Conservation (phyloP, 2,888 invertebrate genomes). For the Azorinus chamasolen region DNA sequence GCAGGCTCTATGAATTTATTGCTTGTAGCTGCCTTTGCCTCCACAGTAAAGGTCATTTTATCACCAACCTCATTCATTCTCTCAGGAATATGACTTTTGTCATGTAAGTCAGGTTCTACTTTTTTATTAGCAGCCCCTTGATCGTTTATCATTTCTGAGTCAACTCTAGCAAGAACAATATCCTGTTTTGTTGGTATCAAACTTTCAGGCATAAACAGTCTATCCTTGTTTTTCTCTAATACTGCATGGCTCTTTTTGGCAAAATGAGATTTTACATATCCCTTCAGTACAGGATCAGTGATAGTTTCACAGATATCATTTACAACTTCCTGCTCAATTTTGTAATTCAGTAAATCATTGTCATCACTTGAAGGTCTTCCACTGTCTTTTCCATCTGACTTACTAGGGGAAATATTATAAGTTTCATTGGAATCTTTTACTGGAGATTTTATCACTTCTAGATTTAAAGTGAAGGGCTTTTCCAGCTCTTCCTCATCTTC, state of each 20-base stretch:
- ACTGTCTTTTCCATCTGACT: slow-evolving; percentile 72
- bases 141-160: too few species aligned
- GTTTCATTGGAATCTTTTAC: slow-evolving; percentile 32
- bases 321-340: slow-evolving; percentile 70
- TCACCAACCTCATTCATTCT: too few species aligned
- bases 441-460: slow-evolving; percentile 41
- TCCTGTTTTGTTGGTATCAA: too few species aligned
- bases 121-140: too few species aligned
- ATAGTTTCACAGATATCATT: slow-evolving; percentile 74
- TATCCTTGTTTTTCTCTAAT: not conserved
- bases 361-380: slow-evolving; percentile 75
- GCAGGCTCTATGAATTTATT: too few species aligned
- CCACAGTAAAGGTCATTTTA: too few species aligned
- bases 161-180: too few species aligned
- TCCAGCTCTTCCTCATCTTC: slow-evolving; percentile 11
- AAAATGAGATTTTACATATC: slow-evolving; percentile 75
- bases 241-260: slow-evolving; percentile 46
- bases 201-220: too few species aligned
- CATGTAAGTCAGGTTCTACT: too few species aligned
- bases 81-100: too few species aligned
- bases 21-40: too few species aligned
- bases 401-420: slow-evolving; percentile 55
- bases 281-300: slow-evolving; percentile 75
- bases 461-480: slow-evolving; percentile 52
- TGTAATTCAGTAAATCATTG: slow-evolving; percentile 40